These are phyloP conservation scores for Solea senegalensis DNA, from an alignment of 2,113 vertebrate genomes.

Conservation along the genomic window DNA sequence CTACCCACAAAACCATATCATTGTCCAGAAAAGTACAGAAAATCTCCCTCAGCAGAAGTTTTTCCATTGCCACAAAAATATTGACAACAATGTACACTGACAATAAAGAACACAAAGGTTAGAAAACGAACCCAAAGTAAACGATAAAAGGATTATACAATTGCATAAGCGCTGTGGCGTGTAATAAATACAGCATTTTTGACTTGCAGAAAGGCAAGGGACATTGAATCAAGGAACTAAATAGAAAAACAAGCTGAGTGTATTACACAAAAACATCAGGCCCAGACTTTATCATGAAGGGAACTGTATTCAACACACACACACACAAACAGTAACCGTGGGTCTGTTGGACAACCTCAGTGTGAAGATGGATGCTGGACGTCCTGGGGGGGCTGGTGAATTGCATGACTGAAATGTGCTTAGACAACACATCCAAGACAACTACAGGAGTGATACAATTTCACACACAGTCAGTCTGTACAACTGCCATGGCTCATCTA, in stretches of 20 bases:
- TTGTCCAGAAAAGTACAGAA: constrained; percentile 86
- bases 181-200: constrained; percentile 88
- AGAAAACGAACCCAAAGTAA: constrained; percentile 50
- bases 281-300: constrained; percentile 28
- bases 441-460: constrained; percentile 50
- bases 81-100: constrained; percentile 85
- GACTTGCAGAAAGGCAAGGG: constrained; percentile 87
- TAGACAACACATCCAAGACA: constrained; percentile 65
- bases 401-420: constrained; percentile 72
- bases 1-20: constrained; percentile 88
- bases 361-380: constrained; percentile 59
- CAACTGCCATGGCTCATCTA: constrained; percentile 64
- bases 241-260: constrained; percentile 70
- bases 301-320: constrained; percentile 37
- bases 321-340: constrained; percentile 21
- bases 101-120: constrained; percentile 74
- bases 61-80: constrained; percentile 83
- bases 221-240: constrained; percentile 81
- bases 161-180: constrained; percentile 89
- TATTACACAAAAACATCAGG: constrained; percentile 39
- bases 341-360: constrained; percentile 43
- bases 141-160: constrained; percentile 80
- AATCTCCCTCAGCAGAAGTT: constrained; percentile 77
- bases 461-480: constrained; percentile 65
- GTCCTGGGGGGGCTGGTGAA: constrained; percentile 66